These are phyloP conservation scores for Formica exsecta DNA, from an alignment of 1,140 invertebrate species.

Conservation along the genomic window DNA sequence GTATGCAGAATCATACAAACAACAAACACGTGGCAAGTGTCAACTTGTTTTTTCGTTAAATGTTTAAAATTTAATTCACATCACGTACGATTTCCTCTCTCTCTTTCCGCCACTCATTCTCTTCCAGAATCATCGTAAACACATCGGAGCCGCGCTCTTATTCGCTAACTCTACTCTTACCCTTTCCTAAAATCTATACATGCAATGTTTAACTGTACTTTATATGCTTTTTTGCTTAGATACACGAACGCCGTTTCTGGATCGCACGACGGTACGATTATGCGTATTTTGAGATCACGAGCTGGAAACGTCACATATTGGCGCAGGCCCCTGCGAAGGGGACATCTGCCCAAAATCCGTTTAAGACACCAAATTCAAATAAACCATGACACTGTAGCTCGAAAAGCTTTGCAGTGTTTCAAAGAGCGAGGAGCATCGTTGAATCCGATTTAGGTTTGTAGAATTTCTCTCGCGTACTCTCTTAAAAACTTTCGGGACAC, in stretches of 20 bases:
- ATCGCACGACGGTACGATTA: constrained; percentile 71
- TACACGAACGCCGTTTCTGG: constrained; percentile 74
- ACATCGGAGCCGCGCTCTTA: constrained; percentile 25
- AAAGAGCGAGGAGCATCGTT: constrained; percentile 35
- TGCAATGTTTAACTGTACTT: constrained; percentile 69
- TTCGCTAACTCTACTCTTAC: constrained; percentile 55
- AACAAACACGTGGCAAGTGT: constrained; percentile 29
- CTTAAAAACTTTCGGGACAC: constrained; percentile 15
- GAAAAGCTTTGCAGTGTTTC: constrained; percentile 70
- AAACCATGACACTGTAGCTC: constrained; percentile 57
- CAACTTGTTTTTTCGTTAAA: neutral
- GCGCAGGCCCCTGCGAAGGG: constrained; percentile 62
- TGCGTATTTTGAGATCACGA: constrained; percentile 80
- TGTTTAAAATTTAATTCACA: constrained; percentile 10
- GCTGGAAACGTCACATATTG: constrained; percentile 77
- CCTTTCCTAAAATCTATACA: constrained; percentile 70
- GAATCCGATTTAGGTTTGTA: neutral
- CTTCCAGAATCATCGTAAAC: constrained; percentile 23
- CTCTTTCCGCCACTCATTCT: neutral
- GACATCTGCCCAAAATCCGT: constrained; percentile 67
- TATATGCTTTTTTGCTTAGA: constrained; percentile 62
- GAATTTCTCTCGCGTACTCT: neutral
- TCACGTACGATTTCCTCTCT: neutral
- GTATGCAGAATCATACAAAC: neutral
- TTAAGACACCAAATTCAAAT: constrained; percentile 74